These are phyloP conservation scores for Euborellia annulipes DNA, from an alignment of 1,140 invertebrate species.

Conservation along the genomic window DNA sequence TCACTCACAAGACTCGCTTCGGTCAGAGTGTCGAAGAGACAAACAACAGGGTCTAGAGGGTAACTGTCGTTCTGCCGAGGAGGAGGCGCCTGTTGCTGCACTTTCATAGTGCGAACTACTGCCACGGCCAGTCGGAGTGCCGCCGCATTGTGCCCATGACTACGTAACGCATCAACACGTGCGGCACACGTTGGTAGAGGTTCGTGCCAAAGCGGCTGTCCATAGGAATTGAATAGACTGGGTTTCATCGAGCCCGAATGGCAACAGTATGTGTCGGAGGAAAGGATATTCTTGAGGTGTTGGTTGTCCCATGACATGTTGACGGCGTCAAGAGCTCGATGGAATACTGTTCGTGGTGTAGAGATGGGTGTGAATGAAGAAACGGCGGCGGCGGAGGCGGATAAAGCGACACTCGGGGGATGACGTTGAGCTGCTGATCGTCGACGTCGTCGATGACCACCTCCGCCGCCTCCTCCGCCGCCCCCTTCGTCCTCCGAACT, in stretches of 20 bases:
- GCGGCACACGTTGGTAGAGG: constrained; percentile 61
- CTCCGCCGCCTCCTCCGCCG: not conserved
- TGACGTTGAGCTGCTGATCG: too few relatives aligned
- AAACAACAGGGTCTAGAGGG: constrained; percentile 63
- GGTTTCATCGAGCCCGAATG: constrained; percentile 20
- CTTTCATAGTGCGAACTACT: constrained; percentile 62
- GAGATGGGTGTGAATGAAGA: too few relatives aligned
- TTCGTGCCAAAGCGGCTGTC: constrained; percentile 65
- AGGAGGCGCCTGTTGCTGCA: constrained; percentile 41
- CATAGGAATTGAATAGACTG: constrained; percentile 49
- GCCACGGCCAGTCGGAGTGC: constrained; percentile 59
- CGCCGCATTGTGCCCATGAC: constrained; percentile 59
- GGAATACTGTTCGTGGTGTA: constrained; percentile 42
- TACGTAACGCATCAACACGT: constrained; percentile 59
- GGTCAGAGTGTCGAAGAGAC: constrained; percentile 63
- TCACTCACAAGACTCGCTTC: constrained; percentile 34
- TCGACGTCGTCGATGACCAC: too few relatives aligned
- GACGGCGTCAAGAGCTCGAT: constrained; percentile 58
- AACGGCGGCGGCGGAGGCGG: too few relatives aligned
- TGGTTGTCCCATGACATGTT: constrained; percentile 64
- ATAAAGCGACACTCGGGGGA: too few relatives aligned
- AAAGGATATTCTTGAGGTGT: constrained; percentile 57
- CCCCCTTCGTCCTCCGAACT: constrained; percentile 21
- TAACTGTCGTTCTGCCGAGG: constrained; percentile 43
- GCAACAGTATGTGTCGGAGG: constrained; percentile 43